Conservation (phyloP, 2,113 vertebrate species). For the Corvus hawaiiensis region DNA sequence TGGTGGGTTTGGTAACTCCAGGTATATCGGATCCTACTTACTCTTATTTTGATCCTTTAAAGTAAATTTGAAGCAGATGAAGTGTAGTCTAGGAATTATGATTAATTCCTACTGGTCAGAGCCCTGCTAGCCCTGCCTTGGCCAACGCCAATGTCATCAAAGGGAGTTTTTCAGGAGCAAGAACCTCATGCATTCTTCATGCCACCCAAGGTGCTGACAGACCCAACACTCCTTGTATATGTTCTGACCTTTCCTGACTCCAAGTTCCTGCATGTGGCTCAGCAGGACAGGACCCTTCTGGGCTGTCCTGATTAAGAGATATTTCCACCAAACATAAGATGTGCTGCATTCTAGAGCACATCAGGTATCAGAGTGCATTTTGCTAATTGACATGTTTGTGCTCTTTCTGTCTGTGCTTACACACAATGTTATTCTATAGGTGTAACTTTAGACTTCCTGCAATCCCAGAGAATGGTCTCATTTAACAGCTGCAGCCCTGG, state of each 20-base stretch:
- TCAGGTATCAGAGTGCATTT: not conserved
- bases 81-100: not conserved
- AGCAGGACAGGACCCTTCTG: not conserved
- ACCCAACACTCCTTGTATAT: fast-evolving
- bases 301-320: not conserved
- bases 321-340: not conserved
- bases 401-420: not conserved
- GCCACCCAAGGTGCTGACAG: not conserved
- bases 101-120: not conserved
- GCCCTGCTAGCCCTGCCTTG: not conserved
- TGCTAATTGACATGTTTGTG: not conserved
- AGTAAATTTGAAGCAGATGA: not conserved
- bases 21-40: not conserved
- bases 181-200: not conserved
- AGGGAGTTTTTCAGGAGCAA: not conserved
- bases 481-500: not conserved
- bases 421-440: not conserved
- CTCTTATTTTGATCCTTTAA: not conserved
- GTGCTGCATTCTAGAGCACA: not conserved
- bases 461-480: not conserved
- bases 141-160: not conserved
- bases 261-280: not conserved
- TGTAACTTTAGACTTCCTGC: slow-evolving; percentile 31
- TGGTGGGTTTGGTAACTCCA: not conserved
- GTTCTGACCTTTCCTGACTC: not conserved